Evolutionary conservation across 2,797 vertebrate genomes (phyloP), one percentile per base, ranked within the genome.

Genomic region (Arrhamphus sclerolepis): DNA sequence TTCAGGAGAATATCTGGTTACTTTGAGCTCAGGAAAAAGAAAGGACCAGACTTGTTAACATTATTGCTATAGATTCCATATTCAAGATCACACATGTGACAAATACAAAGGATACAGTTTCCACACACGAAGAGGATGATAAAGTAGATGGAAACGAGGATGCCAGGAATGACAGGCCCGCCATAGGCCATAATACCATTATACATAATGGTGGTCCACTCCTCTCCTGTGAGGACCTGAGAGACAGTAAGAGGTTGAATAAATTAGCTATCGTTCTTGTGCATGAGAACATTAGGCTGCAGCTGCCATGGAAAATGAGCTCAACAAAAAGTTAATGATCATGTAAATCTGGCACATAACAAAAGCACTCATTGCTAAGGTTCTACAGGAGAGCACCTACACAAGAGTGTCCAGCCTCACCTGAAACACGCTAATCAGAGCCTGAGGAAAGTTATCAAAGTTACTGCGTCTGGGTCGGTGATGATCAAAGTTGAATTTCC

Each of bases 391-490:
- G 14, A 38, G 34, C 34, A 46, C 10, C 43, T 16, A 19, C 40
- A 0, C n/a, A 34, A 17, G 2, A 7, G 9, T 0, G 13, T 51
- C 9, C 1, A 14, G 19, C 11, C 71, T 42, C 66, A 98, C 98
- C 97, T 99, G 98, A 81, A 99, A 99, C 63, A 99, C 97, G 20
- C 94, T 98, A 85, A 99, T 98, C 84, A 99, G 92, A 22, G 98
- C 95, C 81, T 99, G 98, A 5, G 97, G 96, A 67, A 99, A 99
- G 86, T 93, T 98, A 85, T 99, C 96, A 0, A 99, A 99, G 10
- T 95, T 98, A 86, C 98, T 99, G 62, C 98, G 95, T 13, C 92
- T 87, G 41, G 94, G 80, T 54, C 90, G 69, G 17, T 89, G 74
- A 87, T 98, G 93, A 3, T 94, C 86, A 0, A 99, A 99, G 88